A percentile compares a stretch with the other conserved stretches of the same genome.
phyloP scores from a whole-genome alignment of 2,888 invertebrate genomes.

The Amphipyra berbera region DNA sequence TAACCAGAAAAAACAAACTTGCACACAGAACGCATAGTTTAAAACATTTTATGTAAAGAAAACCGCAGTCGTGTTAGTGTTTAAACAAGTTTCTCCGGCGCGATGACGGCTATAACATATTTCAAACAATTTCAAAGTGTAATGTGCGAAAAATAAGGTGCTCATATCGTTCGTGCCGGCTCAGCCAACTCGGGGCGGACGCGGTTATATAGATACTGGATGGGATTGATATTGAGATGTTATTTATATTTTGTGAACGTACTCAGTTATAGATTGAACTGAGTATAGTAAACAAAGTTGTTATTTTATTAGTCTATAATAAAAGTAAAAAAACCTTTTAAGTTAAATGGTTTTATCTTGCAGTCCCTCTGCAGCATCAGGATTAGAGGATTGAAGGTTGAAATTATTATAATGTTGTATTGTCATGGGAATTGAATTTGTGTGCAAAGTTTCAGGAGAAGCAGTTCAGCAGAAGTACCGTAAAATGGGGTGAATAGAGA shows the following conservation, averaged over 20 bases:
- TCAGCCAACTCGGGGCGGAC: slow-evolving; percentile 52
- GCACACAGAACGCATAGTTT: slow-evolving; percentile 22
- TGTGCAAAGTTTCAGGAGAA: no score
- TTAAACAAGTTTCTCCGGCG: slow-evolving; percentile 69
- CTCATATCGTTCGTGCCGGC: slow-evolving; percentile 72
- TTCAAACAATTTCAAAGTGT: slow-evolving; percentile 87
- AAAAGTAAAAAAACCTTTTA: no score
- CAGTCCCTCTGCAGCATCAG: no score
- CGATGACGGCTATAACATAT: slow-evolving; percentile 81
- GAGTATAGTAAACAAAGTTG: no score
- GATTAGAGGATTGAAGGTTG: no score
- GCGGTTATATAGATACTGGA: slow-evolving; percentile 60
- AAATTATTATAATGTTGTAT: no score
- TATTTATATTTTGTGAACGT: background rate
- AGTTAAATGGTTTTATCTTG: no score
- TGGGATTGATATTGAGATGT: slow-evolving; percentile 13
- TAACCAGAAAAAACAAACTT: slow-evolving; percentile 6
- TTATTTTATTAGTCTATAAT: no score
- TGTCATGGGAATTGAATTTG: no score
- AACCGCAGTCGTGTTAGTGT: slow-evolving; percentile 61
- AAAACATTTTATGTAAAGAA: slow-evolving; percentile 50
- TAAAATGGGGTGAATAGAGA: no score
- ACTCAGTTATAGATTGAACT: background rate
- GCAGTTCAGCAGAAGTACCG: no score
- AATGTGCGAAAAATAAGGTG: slow-evolving; percentile 88